Percentiles rank a stretch among this genome's conserved stretches.
Conservation (phyloP, 2,113 vertebrate species). For the Odontophorus gujanensis region DNA sequence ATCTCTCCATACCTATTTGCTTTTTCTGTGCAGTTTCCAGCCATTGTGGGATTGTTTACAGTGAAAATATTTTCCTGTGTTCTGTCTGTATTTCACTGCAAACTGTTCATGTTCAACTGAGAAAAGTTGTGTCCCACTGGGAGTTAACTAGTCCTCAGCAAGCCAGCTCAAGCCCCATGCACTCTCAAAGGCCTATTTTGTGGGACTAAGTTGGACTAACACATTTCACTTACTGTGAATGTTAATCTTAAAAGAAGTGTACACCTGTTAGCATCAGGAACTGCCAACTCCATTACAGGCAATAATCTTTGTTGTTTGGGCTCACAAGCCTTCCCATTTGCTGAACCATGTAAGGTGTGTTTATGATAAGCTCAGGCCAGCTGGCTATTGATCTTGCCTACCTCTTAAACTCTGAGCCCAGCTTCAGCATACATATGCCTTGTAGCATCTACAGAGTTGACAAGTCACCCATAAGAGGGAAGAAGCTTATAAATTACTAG, state of each 20-base stretch:
- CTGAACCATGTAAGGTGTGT: accelerated
- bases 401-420: not conserved
- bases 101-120: not conserved
- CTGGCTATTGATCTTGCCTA: not conserved
- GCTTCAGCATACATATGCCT: not conserved
- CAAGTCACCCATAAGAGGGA: not conserved
- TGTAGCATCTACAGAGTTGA: not conserved
- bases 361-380: not conserved
- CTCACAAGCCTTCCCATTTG: not conserved
- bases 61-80: not conserved
- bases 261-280: not conserved
- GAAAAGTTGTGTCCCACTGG: not conserved
- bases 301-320: not conserved
- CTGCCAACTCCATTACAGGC: not conserved
- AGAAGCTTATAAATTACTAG: not conserved
- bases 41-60: not conserved
- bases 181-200: not conserved
- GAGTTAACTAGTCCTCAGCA: not conserved
- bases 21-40: not conserved
- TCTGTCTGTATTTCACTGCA: not conserved
- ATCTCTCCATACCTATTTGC: not conserved
- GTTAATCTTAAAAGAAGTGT: not conserved
- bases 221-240: not conserved
- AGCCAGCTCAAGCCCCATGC: not conserved
- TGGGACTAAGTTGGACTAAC: not conserved